Evolutionary conservation across 1,140 invertebrate genomes (phyloP), one percentile per base, ranked within the genome.

Genomic region (Nautilus pompilius): DNA sequence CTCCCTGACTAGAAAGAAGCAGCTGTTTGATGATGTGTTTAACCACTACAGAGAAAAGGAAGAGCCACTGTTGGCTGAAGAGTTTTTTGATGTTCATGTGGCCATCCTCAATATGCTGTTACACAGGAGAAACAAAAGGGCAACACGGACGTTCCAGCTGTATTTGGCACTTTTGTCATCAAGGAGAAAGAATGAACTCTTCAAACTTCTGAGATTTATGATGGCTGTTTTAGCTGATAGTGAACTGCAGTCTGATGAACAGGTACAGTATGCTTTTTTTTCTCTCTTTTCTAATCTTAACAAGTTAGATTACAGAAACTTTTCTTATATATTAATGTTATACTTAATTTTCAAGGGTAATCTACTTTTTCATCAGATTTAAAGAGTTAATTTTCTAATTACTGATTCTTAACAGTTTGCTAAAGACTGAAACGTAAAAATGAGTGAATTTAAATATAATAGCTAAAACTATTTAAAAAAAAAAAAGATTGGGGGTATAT

Each of bases 131-230:
- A 57, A 70, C 22, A 46, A 68, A 10, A 51, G 57, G n/a, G 78
- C 73, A 5, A 62, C 80, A 2, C 36, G 71, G 17, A 65, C 72
- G 17, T 62, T 83, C 48, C 75, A 80, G 58, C 63, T 83, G 3
- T 65, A 79, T 45, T 67, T 80, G 60, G 67, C 83, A 13, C 66
- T 82, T 13, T 60, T 84, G 24, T 78, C 81, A n/a, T 65, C 71
- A 32, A 20, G 70, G 3, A 75, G 73, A 17, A 65, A 78, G 34
- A 72, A 82, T 58, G 79, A 83, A 63, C 66, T 84, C 8, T 75
- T 82, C 29, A 56, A 80, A 32, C 67, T 84, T 13, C 67, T 84
- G 1, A 70, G 72, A 58, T 80, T 84, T 56, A 78, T 84, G 64
- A 56, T 70, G 49, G 76, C 81, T 56, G 56, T 76, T n/a, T 60